Base-by-base conservation (phyloP, 92 coral and sea anemone genomes). In the Parazoanthus darwini region DNA sequence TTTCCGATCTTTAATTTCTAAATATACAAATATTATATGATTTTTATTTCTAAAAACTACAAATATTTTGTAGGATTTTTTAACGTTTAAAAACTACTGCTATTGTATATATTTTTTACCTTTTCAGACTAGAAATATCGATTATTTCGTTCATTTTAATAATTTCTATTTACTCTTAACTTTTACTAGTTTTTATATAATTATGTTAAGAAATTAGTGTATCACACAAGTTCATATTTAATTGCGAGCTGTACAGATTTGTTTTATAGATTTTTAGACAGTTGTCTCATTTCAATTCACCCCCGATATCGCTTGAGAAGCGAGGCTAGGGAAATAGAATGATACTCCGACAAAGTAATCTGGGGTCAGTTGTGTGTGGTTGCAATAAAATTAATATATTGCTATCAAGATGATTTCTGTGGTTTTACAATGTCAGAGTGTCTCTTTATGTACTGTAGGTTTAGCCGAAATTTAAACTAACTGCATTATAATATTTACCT, bases 371-470 rank as follows among this genome's bases (percentile, higher is more conserved):
- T 79, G 65, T 79, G 65, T 56, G 38, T 56, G 73, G 23, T 8
- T 36, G 18, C 50, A 59, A 81, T 58, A 58, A 63, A 73, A 58
- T 38, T 81, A 81, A 59, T 81, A 81, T 79, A 79, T 79, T 38
- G 56, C 44, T 81, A 37, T 7, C 29, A 35, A 81, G 14, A 81
- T 58, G 38, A 63, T 33, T 79, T 48, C 46, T 46, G 16, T 26
- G 5, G 43, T 8, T 36, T 72, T 0, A 11, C 6, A 26, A 26
- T 11, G 10, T 25, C 80, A 18, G 48, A 33, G 25, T 74, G 78
- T 14, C 2, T 13, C 23, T 36, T 36, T 74, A 16, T 36, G 78
- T 22, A 33, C 22, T 36, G 20, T 15, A 54, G 59, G 59, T 14
- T 54, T 54, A 54, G 59, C 59, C 59, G 20, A 54, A 54, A 54